Evolutionary conservation across 2,113 vertebrate genomes (phyloP), one percentile per base, ranked within the genome.

Genomic region (Ceratotherium simum): DNA sequence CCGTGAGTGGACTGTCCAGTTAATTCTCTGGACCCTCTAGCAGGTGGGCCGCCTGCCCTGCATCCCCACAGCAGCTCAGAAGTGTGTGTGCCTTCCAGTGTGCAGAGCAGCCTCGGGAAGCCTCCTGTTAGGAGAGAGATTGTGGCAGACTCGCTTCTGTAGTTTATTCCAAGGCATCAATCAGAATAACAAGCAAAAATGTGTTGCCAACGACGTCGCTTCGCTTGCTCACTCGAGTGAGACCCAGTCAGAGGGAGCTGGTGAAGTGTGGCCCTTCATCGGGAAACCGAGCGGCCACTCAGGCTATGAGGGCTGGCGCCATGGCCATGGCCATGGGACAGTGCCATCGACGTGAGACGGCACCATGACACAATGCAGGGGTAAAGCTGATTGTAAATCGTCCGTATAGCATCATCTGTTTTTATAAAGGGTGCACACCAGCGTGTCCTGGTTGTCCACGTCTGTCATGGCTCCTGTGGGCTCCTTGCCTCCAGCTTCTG

Each of bases 61-160:
- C 8, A 6, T 5, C 70, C 39, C 25, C 5, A 31, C 33, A 60
- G 76, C 14, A 5, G 33, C 5, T 6, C 0, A 0, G 20, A 12
- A 18, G 65, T 2, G 20, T 9, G 4, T 2, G 33, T 9, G 56
- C 21, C 76, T 27, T 3, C n/a, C 1, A 1, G 33, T 4, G 27
- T 0, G 0, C 18, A 0, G 51, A 3, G 82, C 36, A 21, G 60
- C 16, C 72, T 46, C 72, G 0, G 0, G 13, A 14, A 39, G 9
- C 4, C 60, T 6, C 69, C 25, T 36, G 14, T 12, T 8, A 3
- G 8, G 46, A 39, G 60, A 21, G 29, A 0, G 10, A 16, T 16
- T 0, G 31, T 3, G 33, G 7, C 27, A 5, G 51, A 9, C 64
- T 11, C 0, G 2, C 1, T 0, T 8, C 70, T 31, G 17, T 18